These are phyloP conservation scores for Novumbra hubbsi DNA, from an alignment of 2,797 vertebrate genomes.

Conservation along the genomic window DNA sequence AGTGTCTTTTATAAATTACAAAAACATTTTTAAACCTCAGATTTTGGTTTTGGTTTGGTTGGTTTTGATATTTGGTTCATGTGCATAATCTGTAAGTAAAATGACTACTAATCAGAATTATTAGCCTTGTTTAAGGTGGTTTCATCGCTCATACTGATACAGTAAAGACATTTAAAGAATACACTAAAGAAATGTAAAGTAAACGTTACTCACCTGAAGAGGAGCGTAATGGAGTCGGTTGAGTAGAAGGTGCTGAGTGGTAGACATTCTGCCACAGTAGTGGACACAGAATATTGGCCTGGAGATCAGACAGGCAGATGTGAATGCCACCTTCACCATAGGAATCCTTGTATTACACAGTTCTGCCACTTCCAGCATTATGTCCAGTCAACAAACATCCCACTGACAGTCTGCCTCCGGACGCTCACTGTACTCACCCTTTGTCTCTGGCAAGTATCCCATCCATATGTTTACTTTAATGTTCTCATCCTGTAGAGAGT, in stretches of 20 bases:
- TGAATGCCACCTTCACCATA: background rate
- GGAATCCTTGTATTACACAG: background rate
- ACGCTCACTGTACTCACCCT: conserved; percentile 42
- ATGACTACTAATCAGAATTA: no score
- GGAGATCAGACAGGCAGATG: conserved; percentile 17
- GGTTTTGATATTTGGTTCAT: no score
- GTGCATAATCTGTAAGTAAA: no score
- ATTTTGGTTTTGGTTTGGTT: no score
- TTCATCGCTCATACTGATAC: background rate
- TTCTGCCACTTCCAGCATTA: background rate
- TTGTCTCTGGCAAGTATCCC: conserved; percentile 51
- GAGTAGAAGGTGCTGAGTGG: conserved; percentile 55
- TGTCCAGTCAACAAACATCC: background rate
- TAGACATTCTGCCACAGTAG: conserved; percentile 69
- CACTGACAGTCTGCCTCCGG: background rate
- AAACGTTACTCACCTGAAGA: conserved; percentile 60
- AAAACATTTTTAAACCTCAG: no score
- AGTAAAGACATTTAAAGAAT: background rate
- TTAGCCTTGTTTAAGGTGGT: background rate
- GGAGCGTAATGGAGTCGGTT: conserved; percentile 48
- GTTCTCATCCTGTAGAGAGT: conserved; percentile 65
- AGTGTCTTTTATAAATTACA: no score
- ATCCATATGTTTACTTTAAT: conserved; percentile 63
- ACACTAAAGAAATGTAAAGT: background rate
- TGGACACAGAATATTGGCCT: conserved; percentile 57